Base-by-base conservation (phyloP, 37 sponge, comb jelly and placozoan species). In the Hexactinellida sp. region DNA sequence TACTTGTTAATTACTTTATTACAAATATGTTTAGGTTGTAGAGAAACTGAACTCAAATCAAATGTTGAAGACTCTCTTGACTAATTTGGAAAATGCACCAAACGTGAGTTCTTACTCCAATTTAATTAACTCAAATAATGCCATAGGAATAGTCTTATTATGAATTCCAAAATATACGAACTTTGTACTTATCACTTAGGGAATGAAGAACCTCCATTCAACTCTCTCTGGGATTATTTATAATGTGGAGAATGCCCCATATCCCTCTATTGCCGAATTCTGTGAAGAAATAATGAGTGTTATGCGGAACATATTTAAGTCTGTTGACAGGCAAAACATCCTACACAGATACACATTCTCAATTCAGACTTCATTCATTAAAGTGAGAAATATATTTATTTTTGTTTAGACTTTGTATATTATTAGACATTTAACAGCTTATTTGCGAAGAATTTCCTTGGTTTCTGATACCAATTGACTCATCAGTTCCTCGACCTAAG, bases 391-490 rank as follows among this genome's bases (percentile, higher is more conserved):
- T n/a, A 3, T 63, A 21, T 21, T 16, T 19, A 19, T 47, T 47
- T 47, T 16, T 19, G 16, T 47, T 47, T 47, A 9, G 16, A 47
- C 9, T 16, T 47, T 47, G 16, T 19, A 47, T 47, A 47, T 19
- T 16, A 47, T 16, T 47, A 47, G 21, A 63, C 34, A 25, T 63
- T n/a, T 28, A 21, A 63, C 13, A 63, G 76, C 21, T 63, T 10
- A 63, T 63, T 10, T 63, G 76, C 34, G 5, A 63, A n/a, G 76
- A 63, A 63, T 63, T 63, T n/a, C 76, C 76, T 28, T 63, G 76
- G 76, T 63, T 63, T 23, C 19, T 63, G 30, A 63, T 63, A 25
- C 76, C 76, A 25, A 63, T 63, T 63, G 76, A 23, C 30, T 63
- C 28, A 21, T 63, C 76, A 32, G 76, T 63, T 63, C 28, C 52